phyloP scores from a whole-genome alignment of 2,888 invertebrate species.

The Entomobrya proxima region DNA sequence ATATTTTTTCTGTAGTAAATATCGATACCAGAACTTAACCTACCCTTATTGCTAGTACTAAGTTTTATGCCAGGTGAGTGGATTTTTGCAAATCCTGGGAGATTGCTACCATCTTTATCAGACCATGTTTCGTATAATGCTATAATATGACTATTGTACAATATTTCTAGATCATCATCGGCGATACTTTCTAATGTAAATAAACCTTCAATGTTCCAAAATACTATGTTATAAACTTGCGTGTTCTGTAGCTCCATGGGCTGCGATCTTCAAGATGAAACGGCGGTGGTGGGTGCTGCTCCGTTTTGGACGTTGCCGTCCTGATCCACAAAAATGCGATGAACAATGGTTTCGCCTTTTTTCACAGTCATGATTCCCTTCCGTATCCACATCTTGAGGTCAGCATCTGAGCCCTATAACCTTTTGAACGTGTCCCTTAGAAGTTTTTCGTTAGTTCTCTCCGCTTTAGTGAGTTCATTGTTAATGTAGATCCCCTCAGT shows the following conservation, averaged over 20 bases:
- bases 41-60: neutral
- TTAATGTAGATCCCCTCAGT: conserved; percentile 22
- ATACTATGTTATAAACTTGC: neutral
- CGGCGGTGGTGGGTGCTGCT: neutral
- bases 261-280: neutral
- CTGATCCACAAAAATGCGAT: neutral
- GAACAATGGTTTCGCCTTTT: neutral
- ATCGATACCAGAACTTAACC: neutral
- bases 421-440: neutral
- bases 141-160: conserved; percentile 3
- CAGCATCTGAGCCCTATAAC: neutral
- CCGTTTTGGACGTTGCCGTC: neutral
- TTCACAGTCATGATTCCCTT: neutral
- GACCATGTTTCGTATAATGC: neutral
- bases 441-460: neutral
- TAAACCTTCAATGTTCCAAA: conserved; percentile 1
- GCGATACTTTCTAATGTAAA: neutral
- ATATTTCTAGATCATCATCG: neutral
- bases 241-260: neutral
- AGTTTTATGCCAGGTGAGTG: neutral
- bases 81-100: neutral
- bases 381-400: neutral
- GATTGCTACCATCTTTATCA: neutral
- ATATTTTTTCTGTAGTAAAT: neutral
- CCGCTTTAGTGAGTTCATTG: conserved; percentile 15